Evolutionary conservation across 2,888 invertebrate genomes (phyloP), one percentile per base, ranked within the genome.

Genomic region (Amphiduros pacificus): DNA sequence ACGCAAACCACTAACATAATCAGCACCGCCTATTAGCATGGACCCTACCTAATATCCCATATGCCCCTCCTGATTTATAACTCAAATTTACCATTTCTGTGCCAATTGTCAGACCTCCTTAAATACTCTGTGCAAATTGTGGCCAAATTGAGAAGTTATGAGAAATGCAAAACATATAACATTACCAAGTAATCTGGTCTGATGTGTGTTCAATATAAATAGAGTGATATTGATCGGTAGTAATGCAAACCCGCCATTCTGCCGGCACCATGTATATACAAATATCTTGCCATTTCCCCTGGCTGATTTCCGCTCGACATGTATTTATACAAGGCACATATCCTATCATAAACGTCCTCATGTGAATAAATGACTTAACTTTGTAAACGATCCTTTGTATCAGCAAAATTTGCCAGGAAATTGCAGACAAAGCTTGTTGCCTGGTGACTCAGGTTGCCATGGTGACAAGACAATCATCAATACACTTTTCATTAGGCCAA

Each of bases 401-500:
- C 49, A 32, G 58, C 49, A 50, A 32, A 48, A 26, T 24, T 17
- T 27, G 36, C 58, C 58, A 44, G 58, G 58, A 58, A 58, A 48
- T 58, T n/a, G 36, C 29, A 50, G 22, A 58, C 58, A 58, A 58
- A 50, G 58, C 36, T 1, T 44, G 50, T 51, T 26, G 50, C 22
- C 32, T 17, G 50, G 58, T 58, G 58, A 58, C 50, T 50, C 11
- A 5, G 50, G 49, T 58, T 51, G 51, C 58, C 50, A 58, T 58
- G 58, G 58, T 22, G 58, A 58, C 36, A 41, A 50, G 58, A 58
- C 58, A 51, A 50, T 51, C 58, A 36, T 32, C 51, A 58, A 28
- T 58, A 50, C n/a, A n/a, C n/a, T n/a, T n/a, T n/a, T n/a, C n/a
- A n/a, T n/a, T n/a, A n/a, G n/a, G n/a, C n/a, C n/a, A n/a, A n/a